A percentile compares a stretch with the other conserved stretches of the same genome.
Evolutionary conservation across 1,140 invertebrate species (phyloP).

Genomic region (Drosophila chauvacae): DNA sequence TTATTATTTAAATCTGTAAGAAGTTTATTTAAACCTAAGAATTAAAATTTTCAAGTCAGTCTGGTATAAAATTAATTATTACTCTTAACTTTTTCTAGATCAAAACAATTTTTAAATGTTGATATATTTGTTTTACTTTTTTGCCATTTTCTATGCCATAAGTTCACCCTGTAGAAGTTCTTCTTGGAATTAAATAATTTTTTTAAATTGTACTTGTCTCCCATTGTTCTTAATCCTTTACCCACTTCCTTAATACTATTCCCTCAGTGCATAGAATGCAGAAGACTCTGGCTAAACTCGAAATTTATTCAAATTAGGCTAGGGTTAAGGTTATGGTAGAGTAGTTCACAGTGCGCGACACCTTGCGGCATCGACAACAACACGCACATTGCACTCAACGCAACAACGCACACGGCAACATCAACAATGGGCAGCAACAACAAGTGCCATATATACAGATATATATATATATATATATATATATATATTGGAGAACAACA

Average conservation of each 20-base stretch:
- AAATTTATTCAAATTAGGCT: conserved; percentile 76
- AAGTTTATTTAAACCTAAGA: too few relatives aligned
- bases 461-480: background rate
- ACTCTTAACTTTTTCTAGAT: too few relatives aligned
- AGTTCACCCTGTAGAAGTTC: background rate
- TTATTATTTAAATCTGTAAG: background rate
- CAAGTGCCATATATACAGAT: conserved; percentile 13
- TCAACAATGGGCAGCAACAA: conserved; percentile 31
- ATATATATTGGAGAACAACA: conserved; percentile 52
- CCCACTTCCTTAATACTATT: background rate
- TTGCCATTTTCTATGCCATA: background rate
- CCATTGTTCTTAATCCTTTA: background rate
- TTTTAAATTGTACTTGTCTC: background rate
- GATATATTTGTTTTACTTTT: background rate
- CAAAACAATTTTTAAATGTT: background rate
- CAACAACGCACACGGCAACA: conserved; percentile 67
- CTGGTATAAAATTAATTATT: too few relatives aligned
- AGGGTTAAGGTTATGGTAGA: conserved; percentile 70
- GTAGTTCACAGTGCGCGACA: conserved; percentile 76
- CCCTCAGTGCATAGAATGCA: background rate
- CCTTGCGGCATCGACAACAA: conserved; percentile 61
- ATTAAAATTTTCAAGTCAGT: too few relatives aligned
- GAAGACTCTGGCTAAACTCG: conserved; percentile 34
- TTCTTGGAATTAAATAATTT: too few relatives aligned
- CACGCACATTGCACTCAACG: conserved; percentile 72